Base-by-base conservation (phyloP, 2,888 invertebrate genomes). In the Sarcophaga rosellei region DNA sequence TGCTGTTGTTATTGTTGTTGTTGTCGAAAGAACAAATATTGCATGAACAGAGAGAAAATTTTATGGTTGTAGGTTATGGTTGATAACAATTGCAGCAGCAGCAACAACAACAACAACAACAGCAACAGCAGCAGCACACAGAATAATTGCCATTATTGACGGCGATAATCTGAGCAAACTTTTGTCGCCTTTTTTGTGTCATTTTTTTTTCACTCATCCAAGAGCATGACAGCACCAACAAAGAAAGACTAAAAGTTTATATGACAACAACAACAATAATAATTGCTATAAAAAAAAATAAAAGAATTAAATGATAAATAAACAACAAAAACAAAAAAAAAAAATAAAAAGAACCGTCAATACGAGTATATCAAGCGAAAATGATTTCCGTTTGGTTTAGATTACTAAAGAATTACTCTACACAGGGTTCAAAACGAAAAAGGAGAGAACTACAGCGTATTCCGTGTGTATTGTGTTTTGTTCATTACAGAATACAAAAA, bases 21-120 rank as follows among this genome's bases (percentile, higher is more conserved):
- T 66, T 66, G 11, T 45, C 21, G 1, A 12, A 53, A 53, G 53
- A 53, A 53, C 53, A 53, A 53, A 53, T 68, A 44, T 69, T 62
- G 69, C 68, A 61, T 59, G n/a, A 57, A 68, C 44, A 77, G 53
- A 57, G 5, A 63, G 57, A 78, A 79, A 79, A 66, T 66, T 82
- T 82, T 82, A 82, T 77, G 66, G 47, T 68, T 82, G 66, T 82
- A 82, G 61, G 82, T 82, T 82, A 82, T 82, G 82, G 72, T 82
- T 82, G 82, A 72, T 82, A 82, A 72, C 66, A 82, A 66, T 1
- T 53, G 17, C 17, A 15, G 53, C 53, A 35, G 35, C 35, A 35
- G 35, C 35, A 35, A 6, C 25, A 35, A 2, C 35, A 35, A 1
- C 35, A 35, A 6, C 35, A 35, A 6, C 35, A 35, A 6, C 25